Conservation (phyloP, 2,888 invertebrate species). For the Heliconius aoede region DNA sequence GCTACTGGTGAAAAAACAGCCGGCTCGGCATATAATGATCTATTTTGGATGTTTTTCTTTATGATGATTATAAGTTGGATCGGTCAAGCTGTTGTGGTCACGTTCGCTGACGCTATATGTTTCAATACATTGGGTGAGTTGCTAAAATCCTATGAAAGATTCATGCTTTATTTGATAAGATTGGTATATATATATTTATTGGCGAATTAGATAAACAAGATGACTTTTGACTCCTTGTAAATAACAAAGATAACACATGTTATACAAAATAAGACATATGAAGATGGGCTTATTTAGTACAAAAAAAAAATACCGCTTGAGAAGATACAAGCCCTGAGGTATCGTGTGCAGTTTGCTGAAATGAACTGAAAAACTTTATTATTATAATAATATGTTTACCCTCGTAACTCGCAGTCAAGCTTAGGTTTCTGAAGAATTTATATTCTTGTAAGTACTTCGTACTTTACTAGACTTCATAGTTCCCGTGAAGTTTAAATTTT, state of each 20-base stretch:
- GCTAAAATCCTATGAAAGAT: too few relatives aligned
- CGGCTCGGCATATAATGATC: conserved; percentile 72
- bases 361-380: not conserved
- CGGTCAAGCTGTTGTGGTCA: conserved; percentile 93
- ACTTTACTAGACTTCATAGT: too few relatives aligned
- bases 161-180: too few relatives aligned
- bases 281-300: not conserved
- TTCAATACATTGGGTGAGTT: conserved; percentile 89
- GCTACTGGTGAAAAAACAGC: conserved; percentile 60
- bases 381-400: not conserved
- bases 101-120: conserved; percentile 94
- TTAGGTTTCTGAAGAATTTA: not conserved
- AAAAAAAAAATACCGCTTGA: not conserved
- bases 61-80: conserved; percentile 92
- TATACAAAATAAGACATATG: too few relatives aligned
- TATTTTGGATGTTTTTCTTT: conserved; percentile 91
- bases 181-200: too few relatives aligned
- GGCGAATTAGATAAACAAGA: not conserved
- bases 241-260: not conserved
- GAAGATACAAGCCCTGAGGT: not conserved
- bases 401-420: not conserved
- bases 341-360: not conserved
- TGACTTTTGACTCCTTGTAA: not conserved
- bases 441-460: not conserved
- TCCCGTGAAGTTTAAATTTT: not conserved